A percentile compares a stretch with the other conserved stretches of the same genome.
Conservation (phyloP, 35 echinoderm and acorn worm genomes). For the Lytechinus pictus region DNA sequence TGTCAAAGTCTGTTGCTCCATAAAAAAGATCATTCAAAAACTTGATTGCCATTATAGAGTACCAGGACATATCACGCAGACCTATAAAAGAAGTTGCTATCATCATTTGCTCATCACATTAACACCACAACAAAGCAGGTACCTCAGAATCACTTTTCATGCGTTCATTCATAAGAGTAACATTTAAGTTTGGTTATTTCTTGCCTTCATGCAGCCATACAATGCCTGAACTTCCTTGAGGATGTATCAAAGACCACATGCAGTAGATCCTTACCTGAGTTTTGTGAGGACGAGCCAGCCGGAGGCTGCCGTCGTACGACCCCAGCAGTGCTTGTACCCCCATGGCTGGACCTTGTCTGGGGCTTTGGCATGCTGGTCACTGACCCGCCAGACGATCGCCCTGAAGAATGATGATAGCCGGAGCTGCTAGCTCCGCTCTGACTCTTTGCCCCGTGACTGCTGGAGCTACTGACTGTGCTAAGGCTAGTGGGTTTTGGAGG, state of each 20-base stretch:
- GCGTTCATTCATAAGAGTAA: neutral
- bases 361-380: conserved; percentile 34
- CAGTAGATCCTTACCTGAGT: neutral
- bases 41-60: too few relatives aligned
- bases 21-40: too few relatives aligned
- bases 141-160: neutral
- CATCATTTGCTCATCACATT: neutral
- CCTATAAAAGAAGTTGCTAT: too few relatives aligned
- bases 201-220: neutral
- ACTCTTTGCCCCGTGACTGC: neutral
- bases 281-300: conserved; percentile 37
- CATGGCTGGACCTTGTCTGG: conserved; percentile 21
- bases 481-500: neutral
- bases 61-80: too few relatives aligned
- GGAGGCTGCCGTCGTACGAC: conserved; percentile 24
- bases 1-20: too few relatives aligned
- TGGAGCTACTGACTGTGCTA: neutral
- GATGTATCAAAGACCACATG: neutral
- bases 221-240: neutral
- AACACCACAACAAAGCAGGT: neutral
- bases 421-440: neutral
- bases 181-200: neutral
- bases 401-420: conserved; percentile 4
- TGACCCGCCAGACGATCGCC: neutral
- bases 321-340: neutral